These are phyloP conservation scores for Uloborus diversus DNA, from an alignment of 1,140 invertebrate genomes.

Conservation along the genomic window DNA sequence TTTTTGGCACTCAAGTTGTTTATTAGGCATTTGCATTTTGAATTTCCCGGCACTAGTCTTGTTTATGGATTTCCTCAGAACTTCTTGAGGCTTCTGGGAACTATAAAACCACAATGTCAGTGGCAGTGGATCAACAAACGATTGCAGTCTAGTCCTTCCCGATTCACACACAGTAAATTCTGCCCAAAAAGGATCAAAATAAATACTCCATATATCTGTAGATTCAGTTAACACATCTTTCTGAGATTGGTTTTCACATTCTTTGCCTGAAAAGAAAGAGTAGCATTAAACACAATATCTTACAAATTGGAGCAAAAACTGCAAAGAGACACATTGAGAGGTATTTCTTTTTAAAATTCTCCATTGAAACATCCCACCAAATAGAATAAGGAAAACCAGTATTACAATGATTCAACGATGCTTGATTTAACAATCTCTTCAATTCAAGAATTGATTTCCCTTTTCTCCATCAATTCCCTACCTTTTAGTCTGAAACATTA, in stretches of 20 bases:
- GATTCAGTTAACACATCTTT: slow-evolving; percentile 35
- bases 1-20: slow-evolving; percentile 37
- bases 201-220: slow-evolving; percentile 82
- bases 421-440: no score
- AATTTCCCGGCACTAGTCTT: slow-evolving; percentile 66
- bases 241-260: background rate
- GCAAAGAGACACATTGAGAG: no score
- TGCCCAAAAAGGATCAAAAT: slow-evolving; percentile 89
- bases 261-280: slow-evolving; percentile 13
- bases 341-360: no score
- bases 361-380: background rate
- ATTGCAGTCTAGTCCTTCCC: slow-evolving; percentile 75
- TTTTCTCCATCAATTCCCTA: no score
- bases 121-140: slow-evolving; percentile 90
- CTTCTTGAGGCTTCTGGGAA: slow-evolving; percentile 24
- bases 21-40: slow-evolving; percentile 26
- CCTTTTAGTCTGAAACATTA: no score
- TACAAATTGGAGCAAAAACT: no score
- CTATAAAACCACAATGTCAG: slow-evolving; percentile 80
- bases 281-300: background rate
- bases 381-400: background rate
- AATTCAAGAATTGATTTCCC: no score
- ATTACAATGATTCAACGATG: no score
- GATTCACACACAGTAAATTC: slow-evolving; percentile 87
- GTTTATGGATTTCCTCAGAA: slow-evolving; percentile 5